Percentiles rank a stretch among this genome's conserved stretches.
Evolutionary conservation across 2,797 vertebrate genomes (phyloP).

Genomic region (Euthynnus affinis): DNA sequence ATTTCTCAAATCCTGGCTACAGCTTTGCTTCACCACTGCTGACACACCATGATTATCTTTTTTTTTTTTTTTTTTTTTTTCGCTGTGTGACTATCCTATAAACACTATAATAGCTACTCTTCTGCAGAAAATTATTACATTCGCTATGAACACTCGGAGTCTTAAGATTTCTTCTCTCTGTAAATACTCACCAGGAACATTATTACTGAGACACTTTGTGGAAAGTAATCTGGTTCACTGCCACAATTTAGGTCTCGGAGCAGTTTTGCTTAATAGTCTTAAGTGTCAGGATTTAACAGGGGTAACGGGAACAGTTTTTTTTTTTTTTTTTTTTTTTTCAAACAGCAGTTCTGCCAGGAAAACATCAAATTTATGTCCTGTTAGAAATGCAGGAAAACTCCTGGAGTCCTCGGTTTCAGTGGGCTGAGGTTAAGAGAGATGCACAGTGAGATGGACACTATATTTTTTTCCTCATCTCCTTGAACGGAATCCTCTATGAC

Average conservation of each 20-base stretch:
- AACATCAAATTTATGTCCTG: conserved; percentile 17
- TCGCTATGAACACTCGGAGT: not conserved
- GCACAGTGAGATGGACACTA: conserved; percentile 18
- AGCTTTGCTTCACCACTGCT: not conserved
- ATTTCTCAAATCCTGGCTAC: too few relatives aligned
- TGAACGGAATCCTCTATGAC: conserved; percentile 33
- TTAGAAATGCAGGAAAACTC: conserved; percentile 18
- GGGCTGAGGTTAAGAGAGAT: conserved; percentile 58
- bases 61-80: not conserved
- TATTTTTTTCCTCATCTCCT: conserved; percentile 39
- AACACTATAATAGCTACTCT: not conserved
- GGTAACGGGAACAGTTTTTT: conserved; percentile 28
- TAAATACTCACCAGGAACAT: conserved; percentile 17
- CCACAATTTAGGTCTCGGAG: conserved; percentile 13
- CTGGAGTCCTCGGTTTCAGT: conserved; percentile 8
- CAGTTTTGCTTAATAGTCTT: conserved; percentile 24
- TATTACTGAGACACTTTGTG: conserved; percentile 21
- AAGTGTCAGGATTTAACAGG: conserved; percentile 21
- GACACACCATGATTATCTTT: not conserved
- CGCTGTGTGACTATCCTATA: not conserved
- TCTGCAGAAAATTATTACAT: conserved; percentile 16
- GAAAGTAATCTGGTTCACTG: conserved; percentile 23
- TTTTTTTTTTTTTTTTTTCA: too few relatives aligned
- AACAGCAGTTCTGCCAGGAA: conserved; percentile 27
- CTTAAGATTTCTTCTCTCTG: conserved; percentile 1